Conservation (phyloP, 2,888 invertebrate species). For the Ligdia adustata region DNA sequence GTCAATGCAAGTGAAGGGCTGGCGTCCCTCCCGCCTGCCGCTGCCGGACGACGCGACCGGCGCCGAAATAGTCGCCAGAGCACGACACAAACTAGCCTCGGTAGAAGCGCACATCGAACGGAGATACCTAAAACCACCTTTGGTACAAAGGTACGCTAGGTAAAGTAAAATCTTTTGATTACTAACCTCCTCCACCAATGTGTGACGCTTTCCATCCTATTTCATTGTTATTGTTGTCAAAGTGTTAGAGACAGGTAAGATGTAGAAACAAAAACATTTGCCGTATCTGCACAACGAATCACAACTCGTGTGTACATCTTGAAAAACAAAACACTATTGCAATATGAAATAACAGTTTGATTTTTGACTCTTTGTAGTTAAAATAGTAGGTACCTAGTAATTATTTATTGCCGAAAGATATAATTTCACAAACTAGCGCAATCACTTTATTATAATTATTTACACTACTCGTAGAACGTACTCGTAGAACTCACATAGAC, state of each 20-base stretch:
- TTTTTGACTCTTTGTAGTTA: too few species aligned
- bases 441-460: too few species aligned
- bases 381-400: too few species aligned
- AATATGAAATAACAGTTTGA: too few species aligned
- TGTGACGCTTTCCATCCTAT: slow-evolving; percentile 20
- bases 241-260: slow-evolving; percentile 5
- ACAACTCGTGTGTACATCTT: too few species aligned
- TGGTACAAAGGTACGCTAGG: slow-evolving; percentile 86
- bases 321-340: too few species aligned
- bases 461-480: too few species aligned
- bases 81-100: slow-evolving; percentile 89
- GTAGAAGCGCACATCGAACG: slow-evolving; percentile 96
- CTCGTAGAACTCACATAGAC: too few species aligned
- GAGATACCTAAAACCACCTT: slow-evolving; percentile 96
- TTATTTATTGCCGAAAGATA: too few species aligned
- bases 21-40: slow-evolving; percentile 84
- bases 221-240: slow-evolving; percentile 3
- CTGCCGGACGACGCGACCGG: slow-evolving; percentile 85
- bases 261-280: background rate
- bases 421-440: too few species aligned
- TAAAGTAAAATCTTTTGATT: slow-evolving; percentile 50
- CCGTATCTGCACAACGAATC: background rate
- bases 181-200: too few species aligned
- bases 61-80: slow-evolving; percentile 81
- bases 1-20: slow-evolving; percentile 95